A percentile compares a stretch with the other conserved stretches of the same genome.
Evolutionary conservation across 2,797 vertebrate genomes (phyloP).

Genomic region (Danio tinwini): DNA sequence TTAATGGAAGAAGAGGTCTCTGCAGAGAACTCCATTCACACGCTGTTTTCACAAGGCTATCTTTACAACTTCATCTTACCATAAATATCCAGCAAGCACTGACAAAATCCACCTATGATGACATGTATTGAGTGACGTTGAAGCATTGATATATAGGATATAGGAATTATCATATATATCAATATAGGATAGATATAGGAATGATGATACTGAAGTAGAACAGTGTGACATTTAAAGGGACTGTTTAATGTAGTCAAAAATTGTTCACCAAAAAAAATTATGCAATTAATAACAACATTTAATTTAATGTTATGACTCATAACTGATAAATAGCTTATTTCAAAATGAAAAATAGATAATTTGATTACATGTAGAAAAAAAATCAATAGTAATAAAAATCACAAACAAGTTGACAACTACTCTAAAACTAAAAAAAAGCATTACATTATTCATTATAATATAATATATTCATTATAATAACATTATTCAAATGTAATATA

Average conservation of each 20-base stretch:
- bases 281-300: no score
- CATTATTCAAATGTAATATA: background rate
- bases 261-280: no score
- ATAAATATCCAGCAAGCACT: constrained; percentile 28
- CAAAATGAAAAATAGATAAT: background rate
- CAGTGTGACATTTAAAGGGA: background rate
- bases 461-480: background rate
- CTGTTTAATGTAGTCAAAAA: no score
- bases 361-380: background rate
- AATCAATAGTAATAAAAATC: no score
- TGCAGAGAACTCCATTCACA: constrained; percentile 27
- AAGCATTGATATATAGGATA: constrained; percentile 5
- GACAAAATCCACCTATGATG: constrained; percentile 8
- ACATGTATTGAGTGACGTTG: constrained; percentile 8
- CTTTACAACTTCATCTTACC: constrained; percentile 16
- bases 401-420: no score
- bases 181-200: background rate
- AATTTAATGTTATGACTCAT: background rate
- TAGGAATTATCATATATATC: no score
- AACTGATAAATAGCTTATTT: background rate
- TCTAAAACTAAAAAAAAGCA: background rate
- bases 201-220: background rate
- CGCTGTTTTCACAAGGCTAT: constrained; percentile 24
- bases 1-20: constrained; percentile 60
- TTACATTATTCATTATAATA: no score